Base-by-base conservation (phyloP, 2,113 vertebrate species). In the Chionis minor region DNA sequence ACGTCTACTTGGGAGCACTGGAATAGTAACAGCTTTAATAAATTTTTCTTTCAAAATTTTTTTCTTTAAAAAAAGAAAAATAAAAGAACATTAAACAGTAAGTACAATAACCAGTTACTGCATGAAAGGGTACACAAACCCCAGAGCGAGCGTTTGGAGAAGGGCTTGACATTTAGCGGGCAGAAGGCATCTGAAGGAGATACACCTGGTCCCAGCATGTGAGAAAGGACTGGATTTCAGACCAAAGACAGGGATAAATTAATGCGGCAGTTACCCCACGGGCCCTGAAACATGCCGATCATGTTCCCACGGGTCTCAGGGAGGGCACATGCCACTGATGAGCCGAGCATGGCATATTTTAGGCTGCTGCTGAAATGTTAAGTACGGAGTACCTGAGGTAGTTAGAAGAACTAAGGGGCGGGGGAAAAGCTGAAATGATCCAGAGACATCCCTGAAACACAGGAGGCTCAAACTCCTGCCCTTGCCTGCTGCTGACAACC, bases 11-110 rank as follows among this genome's bases (percentile, higher is more conserved):
- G 0, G 49, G 45, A 94, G 56, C 88, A 65, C 91, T 90, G 59
- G 47, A 75, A 82, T 47, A 94, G 56, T 9, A 86, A 95, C 82
- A 88, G 75, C 71, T 97, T 95, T 86, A 90, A 96, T 35, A 91
- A 3, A 35, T 62, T 35, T 38, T 59, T 70, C 47, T 9, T 12
- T 28, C 4, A 17, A 71, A 16, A 1, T 5, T 14, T 35, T 63
- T 91, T 70, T 80, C 4, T 24, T 49, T 21, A 12, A 38, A 58
- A 81, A 84, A 75, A 17, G 4, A 22, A 18, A 30, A 38, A 62
- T n/a, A 77, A 67, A 21, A 3, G 28, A 87, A 44, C 26, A 59
- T 70, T 20, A 67, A 77, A 61, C 13, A 8, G 9, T 23, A 78
- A 88, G 24, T 87, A 94, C 59, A 93, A 66, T 21, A 72, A 45